Evolutionary conservation across 2,888 invertebrate genomes (phyloP), one percentile per base, ranked within the genome.

Genomic region (Thymelicus sylvestris): DNA sequence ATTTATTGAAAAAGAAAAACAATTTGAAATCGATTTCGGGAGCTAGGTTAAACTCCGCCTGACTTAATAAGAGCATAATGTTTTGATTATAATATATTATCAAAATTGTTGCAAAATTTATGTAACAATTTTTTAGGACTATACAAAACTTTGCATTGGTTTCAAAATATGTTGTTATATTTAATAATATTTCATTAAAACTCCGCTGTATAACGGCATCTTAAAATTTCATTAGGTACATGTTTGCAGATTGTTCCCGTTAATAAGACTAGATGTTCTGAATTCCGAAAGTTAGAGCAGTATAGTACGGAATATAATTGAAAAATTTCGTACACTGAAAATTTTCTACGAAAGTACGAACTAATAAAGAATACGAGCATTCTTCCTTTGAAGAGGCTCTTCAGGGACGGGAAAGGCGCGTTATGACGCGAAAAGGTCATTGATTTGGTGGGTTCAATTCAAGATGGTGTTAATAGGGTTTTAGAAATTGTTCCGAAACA

Each of bases 311-410:
- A 48, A 47, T 13, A 41, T 61, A 41, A 61, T 62, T 62, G 13
- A 44, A 63, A 63, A 31, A 4, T 38, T 31, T 13, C n/a, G 31
- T 31, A n/a, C 2, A 48, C 63, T 8, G 48, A 63, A 48, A 63
- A 47, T 48, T 10, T 8, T 44, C 44, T 48, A 13, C 7, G n/a
- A 31, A 31, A 31, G 31, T 48, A 13, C 7, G n/a, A 59, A 59
- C 7, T 59, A 59, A 38, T 48, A 63, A 63, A 48, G n/a, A 48
- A 31, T 12, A 48, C 48, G n/a, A 48, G 31, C n/a, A 63, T 48
- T 63, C 61, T 61, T 61, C n/a, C 48, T 63, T 63, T 63, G 19
- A n/a, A 63, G 63, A 13, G 47, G 19, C 15, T 48, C 62, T 63
- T 31, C 19, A 52, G 52, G 24, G 10, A 8, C 13, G 7, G 0